These are phyloP conservation scores for Gallinago paraguaiae DNA, from an alignment of 2,113 vertebrate species.

Conservation along the genomic window DNA sequence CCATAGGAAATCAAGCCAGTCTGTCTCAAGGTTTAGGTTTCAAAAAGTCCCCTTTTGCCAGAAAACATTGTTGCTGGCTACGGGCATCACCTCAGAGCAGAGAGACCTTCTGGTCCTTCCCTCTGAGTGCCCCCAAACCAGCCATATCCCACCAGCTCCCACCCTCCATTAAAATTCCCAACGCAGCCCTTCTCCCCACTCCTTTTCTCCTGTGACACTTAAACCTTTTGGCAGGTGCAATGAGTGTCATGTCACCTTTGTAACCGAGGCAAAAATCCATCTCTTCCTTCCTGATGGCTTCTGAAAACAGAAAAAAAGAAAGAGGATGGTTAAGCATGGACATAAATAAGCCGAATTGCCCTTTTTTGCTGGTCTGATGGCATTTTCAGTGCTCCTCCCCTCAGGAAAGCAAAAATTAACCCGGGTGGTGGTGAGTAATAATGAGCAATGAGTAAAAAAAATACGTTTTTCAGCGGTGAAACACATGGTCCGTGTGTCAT, in stretches of 20 bases:
- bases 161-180: slow-evolving; percentile 8
- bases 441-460: not conserved
- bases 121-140: not conserved
- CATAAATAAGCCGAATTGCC: not conserved
- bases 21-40: not conserved
- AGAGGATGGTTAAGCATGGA: not conserved
- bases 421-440: not conserved
- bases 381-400: not conserved
- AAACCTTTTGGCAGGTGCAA: slow-evolving; percentile 2
- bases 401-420: not conserved
- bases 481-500: not conserved
- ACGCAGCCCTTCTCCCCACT: not conserved
- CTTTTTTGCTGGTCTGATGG: not conserved
- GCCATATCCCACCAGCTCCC: not conserved
- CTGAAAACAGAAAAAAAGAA: not conserved
- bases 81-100: not conserved
- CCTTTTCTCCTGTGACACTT: slow-evolving; percentile 36
- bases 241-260: not conserved
- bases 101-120: not conserved
- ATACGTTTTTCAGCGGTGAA: not conserved
- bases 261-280: slow-evolving; percentile 5
- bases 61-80: not conserved
- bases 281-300: not conserved
- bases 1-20: not conserved
- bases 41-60: not conserved